These are phyloP conservation scores for Heliornis fulica DNA, from an alignment of 2,113 vertebrate species.

Conservation along the genomic window DNA sequence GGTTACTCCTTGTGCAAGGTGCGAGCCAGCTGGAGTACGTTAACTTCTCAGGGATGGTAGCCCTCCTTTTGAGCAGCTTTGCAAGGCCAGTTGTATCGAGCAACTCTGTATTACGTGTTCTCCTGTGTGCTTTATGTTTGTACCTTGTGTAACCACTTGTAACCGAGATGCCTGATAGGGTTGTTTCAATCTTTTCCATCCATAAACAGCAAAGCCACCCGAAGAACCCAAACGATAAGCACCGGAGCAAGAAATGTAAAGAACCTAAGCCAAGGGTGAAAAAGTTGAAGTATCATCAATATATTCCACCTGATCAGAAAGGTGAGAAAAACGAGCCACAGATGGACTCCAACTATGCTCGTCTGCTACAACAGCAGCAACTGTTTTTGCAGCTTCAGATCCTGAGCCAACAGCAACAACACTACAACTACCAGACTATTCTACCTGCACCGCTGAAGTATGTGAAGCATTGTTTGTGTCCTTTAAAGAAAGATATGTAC, in stretches of 20 bases:
- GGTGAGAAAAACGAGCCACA: conserved; percentile 86
- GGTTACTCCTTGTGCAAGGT: background rate
- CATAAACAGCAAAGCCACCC: conserved; percentile 90
- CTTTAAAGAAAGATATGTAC: background rate
- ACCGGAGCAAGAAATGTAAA: conserved; percentile 94
- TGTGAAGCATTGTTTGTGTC: conserved; percentile 39
- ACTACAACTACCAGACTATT: conserved; percentile 90
- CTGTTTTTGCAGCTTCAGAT: conserved; percentile 92
- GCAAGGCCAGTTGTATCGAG: background rate
- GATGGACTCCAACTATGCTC: conserved; percentile 97
- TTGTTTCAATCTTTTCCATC: conserved; percentile 10
- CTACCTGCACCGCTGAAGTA: conserved; percentile 86
- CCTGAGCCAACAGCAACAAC: conserved; percentile 91
- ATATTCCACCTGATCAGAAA: conserved; percentile 97
- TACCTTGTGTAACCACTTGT: background rate
- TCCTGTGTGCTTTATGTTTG: background rate
- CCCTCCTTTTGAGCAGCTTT: background rate
- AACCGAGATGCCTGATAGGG: background rate
- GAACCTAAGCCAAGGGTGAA: conserved; percentile 91
- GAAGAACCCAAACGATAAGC: conserved; percentile 88
- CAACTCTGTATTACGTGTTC: background rate
- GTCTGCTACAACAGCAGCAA: conserved; percentile 96
- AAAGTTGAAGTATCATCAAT: conserved; percentile 97
- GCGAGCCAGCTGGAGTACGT: background rate
- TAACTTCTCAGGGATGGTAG: background rate